These are phyloP conservation scores for Liasis olivaceus DNA, from an alignment of 2,797 vertebrate species.

Conservation along the genomic window DNA sequence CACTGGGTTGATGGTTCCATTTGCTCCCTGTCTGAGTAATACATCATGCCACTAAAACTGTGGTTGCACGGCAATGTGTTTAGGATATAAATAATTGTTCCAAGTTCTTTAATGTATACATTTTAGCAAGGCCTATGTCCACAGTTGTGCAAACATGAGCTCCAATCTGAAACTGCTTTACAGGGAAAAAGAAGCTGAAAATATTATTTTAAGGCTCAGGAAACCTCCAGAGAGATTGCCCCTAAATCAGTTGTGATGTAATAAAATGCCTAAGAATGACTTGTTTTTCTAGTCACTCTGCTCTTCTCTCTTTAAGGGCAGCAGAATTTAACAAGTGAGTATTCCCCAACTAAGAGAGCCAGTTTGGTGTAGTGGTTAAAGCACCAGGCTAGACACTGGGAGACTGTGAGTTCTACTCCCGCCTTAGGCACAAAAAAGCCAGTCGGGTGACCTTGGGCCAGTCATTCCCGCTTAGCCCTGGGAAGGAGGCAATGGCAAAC, in stretches of 20 bases:
- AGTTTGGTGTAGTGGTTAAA: background rate
- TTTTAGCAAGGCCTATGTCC: conserved; percentile 49
- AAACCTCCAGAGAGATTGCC: conserved; percentile 13
- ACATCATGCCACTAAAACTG: conserved; percentile 51
- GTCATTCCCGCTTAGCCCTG: background rate
- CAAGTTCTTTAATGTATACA: conserved; percentile 53
- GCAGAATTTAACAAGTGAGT: background rate
- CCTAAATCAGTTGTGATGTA: background rate
- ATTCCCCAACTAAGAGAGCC: background rate
- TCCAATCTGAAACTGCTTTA: conserved; percentile 50
- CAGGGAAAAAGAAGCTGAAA: conserved; percentile 11
- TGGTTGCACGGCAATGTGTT: conserved; percentile 47
- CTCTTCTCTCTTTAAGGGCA: background rate
- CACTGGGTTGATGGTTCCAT: background rate
- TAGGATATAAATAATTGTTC: conserved; percentile 63
- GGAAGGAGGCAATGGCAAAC: background rate
- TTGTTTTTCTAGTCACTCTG: background rate
- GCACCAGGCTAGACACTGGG: background rate
- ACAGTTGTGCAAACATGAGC: conserved; percentile 61
- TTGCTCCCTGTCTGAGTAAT: conserved; percentile 42
- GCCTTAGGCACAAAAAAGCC: background rate
- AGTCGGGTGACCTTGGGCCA: background rate
- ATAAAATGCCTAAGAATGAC: background rate
- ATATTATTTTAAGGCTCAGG: conserved; percentile 59
- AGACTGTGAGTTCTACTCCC: background rate